These are phyloP conservation scores for Lateolabrax maculatus DNA, from an alignment of 2,797 vertebrate genomes.

Conservation along the genomic window DNA sequence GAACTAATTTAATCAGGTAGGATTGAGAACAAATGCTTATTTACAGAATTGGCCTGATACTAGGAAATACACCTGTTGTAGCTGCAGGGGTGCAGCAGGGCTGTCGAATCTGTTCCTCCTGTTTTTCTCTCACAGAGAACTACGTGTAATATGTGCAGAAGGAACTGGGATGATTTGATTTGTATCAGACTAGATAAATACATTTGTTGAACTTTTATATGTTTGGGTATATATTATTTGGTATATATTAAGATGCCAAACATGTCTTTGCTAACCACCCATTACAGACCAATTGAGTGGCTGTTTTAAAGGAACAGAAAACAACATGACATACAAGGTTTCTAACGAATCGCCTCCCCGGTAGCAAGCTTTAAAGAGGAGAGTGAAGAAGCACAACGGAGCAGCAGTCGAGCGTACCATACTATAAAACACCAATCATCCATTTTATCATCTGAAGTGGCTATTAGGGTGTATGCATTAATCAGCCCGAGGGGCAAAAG, in stretches of 20 bases:
- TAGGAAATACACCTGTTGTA: slow-evolving; percentile 53
- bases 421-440: slow-evolving; percentile 77
- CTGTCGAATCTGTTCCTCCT: slow-evolving; percentile 21
- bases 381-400: slow-evolving; percentile 35
- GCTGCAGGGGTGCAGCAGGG: slow-evolving; percentile 35
- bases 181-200: slow-evolving; percentile 17
- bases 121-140: slow-evolving; percentile 30
- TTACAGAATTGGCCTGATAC: slow-evolving; percentile 64
- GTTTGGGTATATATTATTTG: too few species aligned
- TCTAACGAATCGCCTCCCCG: slow-evolving; percentile 3
- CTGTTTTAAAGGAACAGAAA: slow-evolving; percentile 21
- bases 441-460: slow-evolving; percentile 80
- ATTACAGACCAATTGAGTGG: slow-evolving; percentile 33
- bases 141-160: slow-evolving; percentile 5
- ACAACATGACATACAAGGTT: slow-evolving; percentile 7
- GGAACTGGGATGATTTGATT: slow-evolving; percentile 16
- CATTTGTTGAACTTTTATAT: neutral
- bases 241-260: neutral
- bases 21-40: slow-evolving; percentile 76
- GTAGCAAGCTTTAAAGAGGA: slow-evolving; percentile 44
- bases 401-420: slow-evolving; percentile 45
- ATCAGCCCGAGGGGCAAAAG: slow-evolving; percentile 76
- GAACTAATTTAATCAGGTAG: slow-evolving; percentile 68
- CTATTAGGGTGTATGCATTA: slow-evolving; percentile 76
- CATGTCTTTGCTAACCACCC: neutral